Evolutionary conservation across 2,113 vertebrate species (phyloP).

Genomic region (Myiagra hebetior): DNA sequence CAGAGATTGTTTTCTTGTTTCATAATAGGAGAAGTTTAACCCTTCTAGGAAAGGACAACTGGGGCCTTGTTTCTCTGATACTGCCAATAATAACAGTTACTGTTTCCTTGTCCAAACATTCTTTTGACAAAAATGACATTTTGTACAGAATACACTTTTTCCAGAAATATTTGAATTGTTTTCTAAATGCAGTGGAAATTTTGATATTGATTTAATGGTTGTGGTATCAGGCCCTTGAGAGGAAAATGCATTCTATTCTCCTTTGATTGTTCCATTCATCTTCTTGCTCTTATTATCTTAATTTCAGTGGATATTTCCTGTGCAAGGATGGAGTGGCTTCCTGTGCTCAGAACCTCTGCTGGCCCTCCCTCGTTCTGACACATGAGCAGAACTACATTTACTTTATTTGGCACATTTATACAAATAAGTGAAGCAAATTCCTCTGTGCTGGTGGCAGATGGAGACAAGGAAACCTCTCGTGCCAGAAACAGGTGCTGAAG

Average conservation of each 20-base stretch:
- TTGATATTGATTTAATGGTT: constrained; percentile 7
- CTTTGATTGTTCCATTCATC: background rate
- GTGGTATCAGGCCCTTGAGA: background rate
- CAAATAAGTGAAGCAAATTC: background rate
- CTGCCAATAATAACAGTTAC: constrained; percentile 41
- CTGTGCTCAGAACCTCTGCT: background rate
- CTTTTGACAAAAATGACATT: background rate
- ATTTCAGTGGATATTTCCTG: background rate
- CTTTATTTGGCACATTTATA: background rate
- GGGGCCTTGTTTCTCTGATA: background rate
- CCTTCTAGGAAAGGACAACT: constrained; percentile 42
- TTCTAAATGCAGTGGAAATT: constrained; percentile 7
- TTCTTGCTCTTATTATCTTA: background rate
- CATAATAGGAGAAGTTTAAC: constrained; percentile 55
- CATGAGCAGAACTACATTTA: background rate
- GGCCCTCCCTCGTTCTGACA: background rate
- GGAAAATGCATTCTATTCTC: background rate
- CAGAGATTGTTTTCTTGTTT: constrained; percentile 47
- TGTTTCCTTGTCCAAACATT: constrained; percentile 14
- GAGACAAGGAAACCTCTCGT: background rate
- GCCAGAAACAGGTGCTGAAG: background rate
- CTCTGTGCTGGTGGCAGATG: background rate
- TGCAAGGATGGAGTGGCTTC: background rate
- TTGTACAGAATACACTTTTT: constrained; percentile 15
- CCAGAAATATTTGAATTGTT: constrained; percentile 24